Percentiles rank a stretch among this genome's conserved stretches.
Evolutionary conservation across 2,797 vertebrate species (phyloP).

Genomic region (Limosa lapponica): DNA sequence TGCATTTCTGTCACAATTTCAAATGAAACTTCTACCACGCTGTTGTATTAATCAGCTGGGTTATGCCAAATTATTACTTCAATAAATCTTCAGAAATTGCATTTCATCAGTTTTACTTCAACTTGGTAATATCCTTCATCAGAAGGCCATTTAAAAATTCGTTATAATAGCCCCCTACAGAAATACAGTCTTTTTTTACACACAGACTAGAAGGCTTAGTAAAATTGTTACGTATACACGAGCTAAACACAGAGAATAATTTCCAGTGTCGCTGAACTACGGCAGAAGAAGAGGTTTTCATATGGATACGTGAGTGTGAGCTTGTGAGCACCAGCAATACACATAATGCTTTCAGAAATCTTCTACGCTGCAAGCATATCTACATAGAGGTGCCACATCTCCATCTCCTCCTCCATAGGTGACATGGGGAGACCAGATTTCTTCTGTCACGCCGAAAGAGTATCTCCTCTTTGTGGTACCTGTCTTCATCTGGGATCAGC

Average conservation of each 20-base stretch:
- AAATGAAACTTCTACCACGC: neutral
- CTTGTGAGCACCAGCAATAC: neutral
- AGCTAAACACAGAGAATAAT: constrained; percentile 12
- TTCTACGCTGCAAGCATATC: accelerated
- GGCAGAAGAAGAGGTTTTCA: neutral
- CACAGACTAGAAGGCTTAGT: constrained; percentile 24
- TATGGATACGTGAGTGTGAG: neutral
- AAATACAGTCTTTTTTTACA: constrained; percentile 56
- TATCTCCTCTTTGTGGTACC: neutral
- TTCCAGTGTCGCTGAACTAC: neutral
- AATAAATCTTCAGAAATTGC: neutral
- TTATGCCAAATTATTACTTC: neutral
- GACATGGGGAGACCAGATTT: neutral
- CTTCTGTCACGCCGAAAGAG: accelerated
- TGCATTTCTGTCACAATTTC: neutral
- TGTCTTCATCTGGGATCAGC: neutral
- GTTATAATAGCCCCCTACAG: constrained; percentile 31
- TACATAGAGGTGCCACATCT: neutral
- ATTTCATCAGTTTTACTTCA: neutral
- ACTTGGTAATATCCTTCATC: neutral
- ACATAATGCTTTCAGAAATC: neutral
- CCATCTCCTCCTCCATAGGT: neutral
- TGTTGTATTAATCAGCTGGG: neutral
- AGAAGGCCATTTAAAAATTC: constrained; percentile 37
- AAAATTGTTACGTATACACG: constrained; percentile 8